These are phyloP conservation scores for Channa maculata DNA, from an alignment of 2,113 vertebrate genomes.

Conservation along the genomic window DNA sequence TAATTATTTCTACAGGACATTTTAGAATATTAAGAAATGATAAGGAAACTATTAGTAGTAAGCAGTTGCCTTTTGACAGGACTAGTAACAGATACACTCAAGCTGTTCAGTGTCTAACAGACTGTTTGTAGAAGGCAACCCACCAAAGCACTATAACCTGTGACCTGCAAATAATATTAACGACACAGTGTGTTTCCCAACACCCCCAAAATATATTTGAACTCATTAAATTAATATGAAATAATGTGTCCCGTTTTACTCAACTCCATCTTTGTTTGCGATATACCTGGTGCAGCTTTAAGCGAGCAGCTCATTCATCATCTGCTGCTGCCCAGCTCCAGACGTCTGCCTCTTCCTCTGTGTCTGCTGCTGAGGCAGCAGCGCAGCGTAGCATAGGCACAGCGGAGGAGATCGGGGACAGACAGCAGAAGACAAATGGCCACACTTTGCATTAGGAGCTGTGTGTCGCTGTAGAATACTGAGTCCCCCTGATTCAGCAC, in stretches of 20 bases:
- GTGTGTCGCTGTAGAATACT: constrained; percentile 58
- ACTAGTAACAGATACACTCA: not conserved
- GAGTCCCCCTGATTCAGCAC: constrained; percentile 79
- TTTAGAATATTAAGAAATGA: too few species aligned
- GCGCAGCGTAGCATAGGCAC: constrained; percentile 50
- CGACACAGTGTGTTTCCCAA: not conserved
- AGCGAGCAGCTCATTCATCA: constrained; percentile 66
- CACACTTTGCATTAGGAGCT: constrained; percentile 68
- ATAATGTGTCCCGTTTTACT: constrained; percentile 25
- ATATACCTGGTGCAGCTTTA: constrained; percentile 32
- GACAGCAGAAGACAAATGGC: constrained; percentile 79
- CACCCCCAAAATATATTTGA: not conserved
- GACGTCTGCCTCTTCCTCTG: constrained; percentile 59
- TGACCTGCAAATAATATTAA: not conserved
- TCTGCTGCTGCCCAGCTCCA: constrained; percentile 41
- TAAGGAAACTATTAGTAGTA: too few species aligned
- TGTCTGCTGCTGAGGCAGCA: constrained; percentile 76
- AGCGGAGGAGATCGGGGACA: constrained; percentile 51
- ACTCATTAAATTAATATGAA: constrained; percentile 7
- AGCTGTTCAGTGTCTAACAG: not conserved
- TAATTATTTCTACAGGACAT: too few species aligned
- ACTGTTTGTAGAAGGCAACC: constrained; percentile 3
- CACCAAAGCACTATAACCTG: constrained; percentile 9
- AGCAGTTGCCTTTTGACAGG: too few species aligned
- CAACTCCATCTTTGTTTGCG: constrained; percentile 56